Evolutionary conservation across 2,797 vertebrate genomes (phyloP), one percentile per base, ranked within the genome.

Genomic region (Eptatretus atami): DNA sequence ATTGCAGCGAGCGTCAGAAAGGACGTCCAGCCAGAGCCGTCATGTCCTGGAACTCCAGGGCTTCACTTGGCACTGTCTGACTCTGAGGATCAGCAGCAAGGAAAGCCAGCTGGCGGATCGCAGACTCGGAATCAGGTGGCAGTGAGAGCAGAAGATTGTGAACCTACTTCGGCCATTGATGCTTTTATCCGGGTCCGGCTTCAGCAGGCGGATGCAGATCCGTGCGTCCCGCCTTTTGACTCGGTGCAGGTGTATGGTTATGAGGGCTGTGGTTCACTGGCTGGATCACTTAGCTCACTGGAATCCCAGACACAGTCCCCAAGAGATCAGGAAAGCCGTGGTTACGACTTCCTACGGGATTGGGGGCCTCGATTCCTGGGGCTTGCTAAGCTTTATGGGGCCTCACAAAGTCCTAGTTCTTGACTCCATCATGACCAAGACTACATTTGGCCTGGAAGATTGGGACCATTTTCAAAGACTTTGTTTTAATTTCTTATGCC

Each of bases 211-310:
- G 83, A 82, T 2, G 78, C 80, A 54, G 84, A 88, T 73, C 82
- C 82, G 11, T 73, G 79, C 0, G 80, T 82, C 70, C 84, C 84
- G 0, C 84, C 84, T 1, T 87, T 84, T 53, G 84, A 88, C 71
- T 88, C 84, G 0, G 81, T 88, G 72, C 84, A 88, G 73, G 81
- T 88, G 68, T 87, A 85, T 3, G 84, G 84, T 67, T 78, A 83
- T 63, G 84, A 87, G 71, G 84, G 84, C 63, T 78, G 77, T 15
- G 84, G 83, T 15, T 87, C 84, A n/a, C n/a, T 61, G 12, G 57
- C 57, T 24, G 57, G 57, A n/a, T 75, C 81, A 11, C 82, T 82
- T 0, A 82, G 83, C 54, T 86, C 75, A 0, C 73, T 80, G 12
- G 78, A 82, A 65, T 82, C 82, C 1, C 81, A 84, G 65, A 79